Evolutionary conservation across 2,888 invertebrate species (phyloP).

Genomic region (Acleris sparsana): DNA sequence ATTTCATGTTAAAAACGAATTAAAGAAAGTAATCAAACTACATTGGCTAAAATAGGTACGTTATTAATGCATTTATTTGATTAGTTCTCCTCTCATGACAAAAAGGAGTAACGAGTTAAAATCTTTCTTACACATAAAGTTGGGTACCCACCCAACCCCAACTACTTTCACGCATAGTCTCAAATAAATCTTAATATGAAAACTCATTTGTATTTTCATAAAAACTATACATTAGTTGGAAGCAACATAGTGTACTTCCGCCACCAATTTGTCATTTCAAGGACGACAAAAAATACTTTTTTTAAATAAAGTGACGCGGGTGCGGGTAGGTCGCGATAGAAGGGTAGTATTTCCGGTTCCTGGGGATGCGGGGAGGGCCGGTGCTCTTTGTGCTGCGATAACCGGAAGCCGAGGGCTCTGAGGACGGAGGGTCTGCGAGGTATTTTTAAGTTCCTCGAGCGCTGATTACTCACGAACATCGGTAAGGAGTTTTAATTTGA

Average conservation of each 20-base stretch:
- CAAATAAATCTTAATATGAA: too few relatives aligned
- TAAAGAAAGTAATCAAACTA: too few relatives aligned
- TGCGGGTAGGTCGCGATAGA: constrained; percentile 74
- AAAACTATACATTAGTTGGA: constrained; percentile 36
- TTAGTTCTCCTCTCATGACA: too few relatives aligned
- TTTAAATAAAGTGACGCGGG: constrained; percentile 68
- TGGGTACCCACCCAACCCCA: too few relatives aligned
- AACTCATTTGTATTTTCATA: not conserved
- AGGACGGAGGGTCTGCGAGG: constrained; percentile 78
- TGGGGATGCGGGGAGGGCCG: constrained; percentile 56
- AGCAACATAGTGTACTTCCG: constrained; percentile 32
- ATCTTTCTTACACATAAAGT: too few relatives aligned
- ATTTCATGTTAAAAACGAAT: too few relatives aligned
- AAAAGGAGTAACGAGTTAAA: too few relatives aligned
- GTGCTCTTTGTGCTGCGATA: constrained; percentile 80
- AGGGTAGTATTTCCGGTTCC: constrained; percentile 82
- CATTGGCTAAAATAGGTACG: too few relatives aligned
- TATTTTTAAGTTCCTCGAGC: constrained; percentile 76
- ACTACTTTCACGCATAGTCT: too few relatives aligned
- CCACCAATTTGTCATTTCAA: constrained; percentile 58
- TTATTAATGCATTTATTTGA: too few relatives aligned
- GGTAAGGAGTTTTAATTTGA: constrained; percentile 49
- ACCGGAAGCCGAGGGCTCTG: constrained; percentile 81
- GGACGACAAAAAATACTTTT: constrained; percentile 64
- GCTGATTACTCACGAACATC: constrained; percentile 63